Conservation (phyloP, 2,113 vertebrate species). For the Pollimyrus isidori region DNA sequence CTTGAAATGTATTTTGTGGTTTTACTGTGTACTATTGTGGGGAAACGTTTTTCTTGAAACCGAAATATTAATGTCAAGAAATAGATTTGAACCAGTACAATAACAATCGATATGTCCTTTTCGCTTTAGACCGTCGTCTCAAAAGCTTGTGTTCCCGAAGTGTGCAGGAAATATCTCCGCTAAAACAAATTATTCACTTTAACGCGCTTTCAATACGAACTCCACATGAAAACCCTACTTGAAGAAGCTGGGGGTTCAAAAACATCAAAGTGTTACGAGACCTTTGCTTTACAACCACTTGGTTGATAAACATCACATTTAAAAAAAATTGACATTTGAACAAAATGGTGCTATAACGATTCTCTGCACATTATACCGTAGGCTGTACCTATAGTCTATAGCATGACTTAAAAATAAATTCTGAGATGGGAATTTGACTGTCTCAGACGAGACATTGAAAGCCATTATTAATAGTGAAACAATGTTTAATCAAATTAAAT, state of each 20-base stretch:
- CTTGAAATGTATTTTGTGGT: background rate
- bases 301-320: slow-evolving; percentile 7
- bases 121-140: background rate
- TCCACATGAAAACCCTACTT: background rate
- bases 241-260: slow-evolving; percentile 9
- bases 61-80: background rate
- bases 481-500: background rate
- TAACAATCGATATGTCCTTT: background rate
- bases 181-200: background rate
- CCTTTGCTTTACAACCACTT: slow-evolving; percentile 3
- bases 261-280: background rate
- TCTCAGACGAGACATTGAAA: background rate
- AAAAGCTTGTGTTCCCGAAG: background rate
- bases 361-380: background rate
- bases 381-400: background rate
- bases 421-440: background rate
- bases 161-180: background rate
- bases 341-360: background rate
- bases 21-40: background rate
- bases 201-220: background rate
- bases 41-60: background rate
- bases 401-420: slow-evolving; percentile 1
- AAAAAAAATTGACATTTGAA: background rate
- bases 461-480: background rate
- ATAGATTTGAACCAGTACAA: background rate